Conservation (phyloP, 2,888 invertebrate species). For the Cheilosia impressa region DNA sequence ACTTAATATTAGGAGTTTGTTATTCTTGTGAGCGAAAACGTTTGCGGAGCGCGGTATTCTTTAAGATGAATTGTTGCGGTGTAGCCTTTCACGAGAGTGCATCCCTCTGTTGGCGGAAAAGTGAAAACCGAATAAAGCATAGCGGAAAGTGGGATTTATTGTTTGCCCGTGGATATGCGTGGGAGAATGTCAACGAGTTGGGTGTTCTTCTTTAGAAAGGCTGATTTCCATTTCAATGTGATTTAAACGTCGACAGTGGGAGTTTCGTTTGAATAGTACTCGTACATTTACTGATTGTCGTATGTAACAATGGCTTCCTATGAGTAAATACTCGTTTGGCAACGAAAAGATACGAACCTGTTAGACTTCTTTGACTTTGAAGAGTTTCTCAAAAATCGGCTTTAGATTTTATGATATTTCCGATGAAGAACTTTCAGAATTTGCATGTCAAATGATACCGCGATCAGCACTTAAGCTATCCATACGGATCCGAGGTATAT, state of each 20-base stretch:
- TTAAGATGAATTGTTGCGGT: conserved; percentile 7
- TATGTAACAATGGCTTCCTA: neutral
- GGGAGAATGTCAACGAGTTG: conserved; percentile 25
- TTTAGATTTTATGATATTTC: neutral
- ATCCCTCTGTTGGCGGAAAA: conserved; percentile 20
- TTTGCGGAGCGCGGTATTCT: conserved; percentile 25
- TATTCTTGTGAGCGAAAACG: conserved; percentile 21
- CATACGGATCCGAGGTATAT: no score
- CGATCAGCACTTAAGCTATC: no score
- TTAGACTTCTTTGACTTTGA: neutral
- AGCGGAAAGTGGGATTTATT: conserved; percentile 23
- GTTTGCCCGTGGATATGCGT: conserved; percentile 2
- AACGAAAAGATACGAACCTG: neutral
- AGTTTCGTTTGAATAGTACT: neutral
- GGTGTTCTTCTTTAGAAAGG: conserved; percentile 12
- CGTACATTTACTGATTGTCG: conserved; percentile 8
- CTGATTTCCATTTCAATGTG: neutral
- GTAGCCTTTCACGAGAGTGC: neutral
- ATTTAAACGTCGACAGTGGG: conserved; percentile 1
- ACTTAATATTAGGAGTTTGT: conserved; percentile 48
- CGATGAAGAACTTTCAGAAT: no score
- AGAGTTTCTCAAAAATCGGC: neutral
- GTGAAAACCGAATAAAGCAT: conserved; percentile 29
- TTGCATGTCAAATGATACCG: no score
- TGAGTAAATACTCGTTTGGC: neutral